Conservation (phyloP, 2,113 vertebrate genomes). For the Daboia siamensis region DNA sequence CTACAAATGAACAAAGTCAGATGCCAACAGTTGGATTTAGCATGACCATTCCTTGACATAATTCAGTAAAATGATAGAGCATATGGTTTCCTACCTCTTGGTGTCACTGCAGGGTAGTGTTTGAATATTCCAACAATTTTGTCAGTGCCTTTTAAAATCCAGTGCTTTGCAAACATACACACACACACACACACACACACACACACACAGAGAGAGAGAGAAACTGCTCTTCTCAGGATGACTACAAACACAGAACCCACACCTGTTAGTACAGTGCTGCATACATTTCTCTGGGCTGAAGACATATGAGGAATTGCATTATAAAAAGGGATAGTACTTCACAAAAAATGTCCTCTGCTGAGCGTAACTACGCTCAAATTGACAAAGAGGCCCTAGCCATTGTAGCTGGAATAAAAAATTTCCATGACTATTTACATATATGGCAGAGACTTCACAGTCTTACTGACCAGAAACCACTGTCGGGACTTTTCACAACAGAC, state of each 20-base stretch:
- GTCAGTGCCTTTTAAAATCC: background rate
- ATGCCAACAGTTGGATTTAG: background rate
- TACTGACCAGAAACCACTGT: too few relatives aligned
- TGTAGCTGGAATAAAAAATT: too few relatives aligned
- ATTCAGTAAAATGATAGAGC: background rate
- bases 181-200: background rate
- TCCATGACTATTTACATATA: too few relatives aligned
- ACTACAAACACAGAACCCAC: background rate
- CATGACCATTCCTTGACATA: background rate
- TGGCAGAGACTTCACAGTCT: too few relatives aligned
- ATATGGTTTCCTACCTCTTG: conserved; percentile 21
- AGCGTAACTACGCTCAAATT: too few relatives aligned
- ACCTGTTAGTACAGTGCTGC: background rate
- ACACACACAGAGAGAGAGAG: background rate
- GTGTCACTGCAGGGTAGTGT: conserved; percentile 24
- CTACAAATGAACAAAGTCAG: background rate
- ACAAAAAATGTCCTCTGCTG: background rate
- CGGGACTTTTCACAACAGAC: too few relatives aligned
- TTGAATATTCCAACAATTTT: background rate
- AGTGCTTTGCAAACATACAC: background rate
- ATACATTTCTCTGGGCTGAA: background rate
- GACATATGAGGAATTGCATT: background rate
- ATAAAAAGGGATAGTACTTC: background rate
- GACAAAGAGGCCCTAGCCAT: too few relatives aligned
- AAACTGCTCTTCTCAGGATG: background rate